Percentiles rank a stretch among this genome's conserved stretches.
Conservation (phyloP, 2,797 vertebrate genomes). For the Channa striata region DNA sequence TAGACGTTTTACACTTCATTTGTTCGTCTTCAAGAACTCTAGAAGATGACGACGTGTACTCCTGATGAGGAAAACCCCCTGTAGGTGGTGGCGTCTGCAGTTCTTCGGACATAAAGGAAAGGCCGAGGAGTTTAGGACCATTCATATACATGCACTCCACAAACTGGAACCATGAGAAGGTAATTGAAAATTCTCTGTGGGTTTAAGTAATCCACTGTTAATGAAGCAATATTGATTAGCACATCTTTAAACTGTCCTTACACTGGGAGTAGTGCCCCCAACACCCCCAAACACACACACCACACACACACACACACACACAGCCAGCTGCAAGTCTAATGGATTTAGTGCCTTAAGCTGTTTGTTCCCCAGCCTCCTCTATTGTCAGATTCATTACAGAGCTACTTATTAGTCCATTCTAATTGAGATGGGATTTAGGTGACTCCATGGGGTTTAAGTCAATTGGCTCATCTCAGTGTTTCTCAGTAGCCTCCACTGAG, state of each 20-base stretch:
- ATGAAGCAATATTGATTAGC: background rate
- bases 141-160: no score
- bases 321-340: slow-evolving; percentile 49
- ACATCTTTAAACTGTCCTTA: background rate
- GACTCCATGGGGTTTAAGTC: slow-evolving; percentile 56
- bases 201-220: background rate
- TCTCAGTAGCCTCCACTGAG: slow-evolving; percentile 36
- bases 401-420: slow-evolving; percentile 61
- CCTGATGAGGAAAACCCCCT: no score
- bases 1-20: no score
- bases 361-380: slow-evolving; percentile 64
- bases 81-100: no score
- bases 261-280: background rate
- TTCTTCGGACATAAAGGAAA: no score
- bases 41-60: no score
- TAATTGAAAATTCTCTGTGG: background rate
- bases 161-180: no score
- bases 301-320: slow-evolving; percentile 21
- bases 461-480: slow-evolving; percentile 45
- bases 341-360: slow-evolving; percentile 51
- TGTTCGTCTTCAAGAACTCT: no score
- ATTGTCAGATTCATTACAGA: slow-evolving; percentile 73
- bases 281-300: background rate
- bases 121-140: no score
- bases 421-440: slow-evolving; percentile 74